A percentile compares a stretch with the other conserved stretches of the same genome.
Conservation (phyloP, 2,113 vertebrate genomes). For the Turnix velox region DNA sequence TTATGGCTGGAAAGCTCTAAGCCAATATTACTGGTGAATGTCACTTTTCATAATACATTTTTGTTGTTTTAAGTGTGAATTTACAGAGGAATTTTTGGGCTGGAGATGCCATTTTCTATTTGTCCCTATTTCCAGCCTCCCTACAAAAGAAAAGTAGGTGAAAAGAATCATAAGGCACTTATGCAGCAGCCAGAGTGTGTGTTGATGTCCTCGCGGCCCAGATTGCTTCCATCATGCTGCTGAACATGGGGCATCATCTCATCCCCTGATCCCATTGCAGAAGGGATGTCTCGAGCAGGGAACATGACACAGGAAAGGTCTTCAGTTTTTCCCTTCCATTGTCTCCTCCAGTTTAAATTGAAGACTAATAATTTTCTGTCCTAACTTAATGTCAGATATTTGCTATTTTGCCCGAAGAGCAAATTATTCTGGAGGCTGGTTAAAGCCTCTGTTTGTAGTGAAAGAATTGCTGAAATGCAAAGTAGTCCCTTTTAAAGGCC, state of each 20-base stretch:
- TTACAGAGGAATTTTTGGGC: neutral
- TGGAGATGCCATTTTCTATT: neutral
- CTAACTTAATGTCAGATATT: neutral
- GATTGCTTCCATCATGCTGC: neutral
- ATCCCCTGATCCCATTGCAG: neutral
- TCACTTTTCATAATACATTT: neutral
- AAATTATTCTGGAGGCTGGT: conserved; percentile 4
- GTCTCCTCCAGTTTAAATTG: neutral
- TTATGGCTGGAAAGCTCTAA: neutral
- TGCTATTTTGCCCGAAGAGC: neutral
- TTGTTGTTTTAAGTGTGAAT: neutral
- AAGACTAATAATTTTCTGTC: neutral
- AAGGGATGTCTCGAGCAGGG: neutral
- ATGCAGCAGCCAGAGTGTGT: neutral
- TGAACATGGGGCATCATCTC: neutral
- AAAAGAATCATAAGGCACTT: neutral
- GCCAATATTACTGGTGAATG: neutral
- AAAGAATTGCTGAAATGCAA: conserved; percentile 2
- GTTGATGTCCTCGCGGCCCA: neutral
- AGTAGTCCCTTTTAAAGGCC: neutral
- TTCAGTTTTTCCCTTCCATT: neutral
- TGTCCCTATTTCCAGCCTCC: neutral
- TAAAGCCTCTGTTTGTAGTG: neutral
- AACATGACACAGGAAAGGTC: neutral
- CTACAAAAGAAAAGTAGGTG: neutral